phyloP scores from a whole-genome alignment of 1,140 invertebrate genomes.

The Yoshiicerus persimilis region DNA sequence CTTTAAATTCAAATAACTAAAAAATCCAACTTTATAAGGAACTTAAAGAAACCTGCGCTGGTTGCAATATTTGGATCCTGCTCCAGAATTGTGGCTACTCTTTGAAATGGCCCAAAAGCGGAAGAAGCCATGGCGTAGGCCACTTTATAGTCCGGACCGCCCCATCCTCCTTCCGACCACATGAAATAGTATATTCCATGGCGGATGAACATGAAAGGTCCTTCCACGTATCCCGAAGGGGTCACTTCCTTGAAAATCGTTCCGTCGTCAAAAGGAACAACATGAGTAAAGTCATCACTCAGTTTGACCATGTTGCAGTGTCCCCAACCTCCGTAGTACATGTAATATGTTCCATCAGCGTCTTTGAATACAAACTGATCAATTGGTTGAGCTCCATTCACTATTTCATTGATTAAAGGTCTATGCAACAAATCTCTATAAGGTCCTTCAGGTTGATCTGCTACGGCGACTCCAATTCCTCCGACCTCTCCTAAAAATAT shows the following conservation, averaged over 20 bases:
- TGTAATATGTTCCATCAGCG: background rate
- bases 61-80: too few relatives aligned
- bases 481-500: background rate
- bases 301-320: conserved; percentile 31
- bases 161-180: conserved; percentile 35
- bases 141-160: conserved; percentile 29
- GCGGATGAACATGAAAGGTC: conserved; percentile 34
- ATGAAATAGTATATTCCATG: conserved; percentile 39
- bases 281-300: background rate
- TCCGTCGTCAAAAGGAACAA: conserved; percentile 33
- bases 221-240: conserved; percentile 22
- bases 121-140: conserved; percentile 25
- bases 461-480: conserved; percentile 26
- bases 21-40: too few relatives aligned
- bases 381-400: conserved; percentile 32
- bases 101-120: conserved; percentile 25
- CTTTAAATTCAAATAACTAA: too few relatives aligned
- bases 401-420: background rate
- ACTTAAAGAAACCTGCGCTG: too few relatives aligned
- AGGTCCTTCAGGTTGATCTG: conserved; percentile 29
- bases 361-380: conserved; percentile 33
- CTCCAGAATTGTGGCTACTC: conserved; percentile 24
- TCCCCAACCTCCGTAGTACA: conserved; percentile 34
- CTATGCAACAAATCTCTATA: conserved; percentile 17
- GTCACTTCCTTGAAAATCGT: conserved; percentile 36